Base-by-base conservation (phyloP, 2,797 vertebrate genomes). In the Myioborus miniatus region DNA sequence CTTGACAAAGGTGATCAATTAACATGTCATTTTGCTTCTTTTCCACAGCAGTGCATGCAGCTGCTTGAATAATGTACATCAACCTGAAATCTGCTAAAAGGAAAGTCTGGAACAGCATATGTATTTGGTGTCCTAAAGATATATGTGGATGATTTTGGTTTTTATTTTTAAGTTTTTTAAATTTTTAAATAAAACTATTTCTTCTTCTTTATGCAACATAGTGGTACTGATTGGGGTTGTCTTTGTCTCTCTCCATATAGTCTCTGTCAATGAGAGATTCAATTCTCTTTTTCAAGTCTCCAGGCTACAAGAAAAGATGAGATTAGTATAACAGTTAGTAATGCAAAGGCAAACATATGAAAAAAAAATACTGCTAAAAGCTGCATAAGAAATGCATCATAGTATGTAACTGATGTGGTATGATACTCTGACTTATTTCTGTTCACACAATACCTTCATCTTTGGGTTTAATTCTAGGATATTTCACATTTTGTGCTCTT, bases 251-350 rank as follows among this genome's bases (percentile, higher is more conserved):
- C 87, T 99, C 99, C 99, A 99, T 99, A 97, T 99, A 99, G 98
- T 99, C 99, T 98, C 99, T 98, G 97, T 99, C 99, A 97, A 99
- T 99, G 81, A 99, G 99, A 27, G 99, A 99, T 97, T 99, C 99
- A 23, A 99, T 99, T 77, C 99, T 98, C 96, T 99, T 99, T 97
- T 99, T 99, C 96, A 99, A 98, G 95, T 99, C 99, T 71, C 99
- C 99, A 83, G 99, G 99, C 99, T 99, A 96, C 37, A 96, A 97
- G 71, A 97, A 88, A 96, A 95, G 41, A 83, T 82, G 23, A 93
- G 4, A 90, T 72, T 47, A 59, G 16, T 22, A 3, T 23, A 91
- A 34, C 24, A 64, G 53, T 93, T 83, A 84, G 23, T 21, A 81
- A 83, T 39, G 36, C 9, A 76, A 55, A 67, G 53, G n/a, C 29